phyloP scores from a whole-genome alignment of 2,113 vertebrate genomes.

The Chrysochloris asiatica region DNA sequence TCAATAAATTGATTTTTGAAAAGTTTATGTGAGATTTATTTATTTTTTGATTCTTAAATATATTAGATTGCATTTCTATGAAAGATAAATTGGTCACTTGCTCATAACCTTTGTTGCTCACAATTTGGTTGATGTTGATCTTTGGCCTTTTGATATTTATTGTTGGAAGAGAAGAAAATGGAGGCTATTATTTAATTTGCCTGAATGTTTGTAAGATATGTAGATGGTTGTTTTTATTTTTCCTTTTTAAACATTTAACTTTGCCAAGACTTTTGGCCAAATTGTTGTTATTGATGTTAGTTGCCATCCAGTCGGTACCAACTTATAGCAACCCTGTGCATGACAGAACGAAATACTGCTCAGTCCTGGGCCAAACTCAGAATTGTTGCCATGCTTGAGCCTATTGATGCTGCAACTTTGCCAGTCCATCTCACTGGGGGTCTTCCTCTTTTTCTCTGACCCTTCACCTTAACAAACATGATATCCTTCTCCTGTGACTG shows the following conservation, averaged over 20 bases:
- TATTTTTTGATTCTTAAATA: not conserved
- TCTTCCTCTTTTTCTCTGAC: no score
- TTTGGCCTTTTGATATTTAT: not conserved
- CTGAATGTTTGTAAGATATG: not conserved
- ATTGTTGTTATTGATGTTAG: no score
- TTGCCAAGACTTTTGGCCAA: no score
- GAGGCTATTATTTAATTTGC: not conserved
- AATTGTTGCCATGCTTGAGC: no score
- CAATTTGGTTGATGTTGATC: not conserved
- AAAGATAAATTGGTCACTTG: not conserved
- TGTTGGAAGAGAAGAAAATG: not conserved
- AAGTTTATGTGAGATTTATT: not conserved
- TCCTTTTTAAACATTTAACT: not conserved
- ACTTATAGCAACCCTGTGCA: no score
- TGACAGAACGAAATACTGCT: no score
- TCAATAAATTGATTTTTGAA: not conserved
- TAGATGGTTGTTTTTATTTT: not conserved
- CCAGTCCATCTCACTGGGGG: no score
- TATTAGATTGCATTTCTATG: not conserved
- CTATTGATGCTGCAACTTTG: no score
- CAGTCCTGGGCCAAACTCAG: no score
- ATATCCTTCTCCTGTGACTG: no score
- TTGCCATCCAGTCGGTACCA: no score
- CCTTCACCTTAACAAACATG: no score
- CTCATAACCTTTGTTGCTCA: not conserved